phyloP scores from a whole-genome alignment of 1,140 invertebrate genomes.

The Dufourea novaeangliae region DNA sequence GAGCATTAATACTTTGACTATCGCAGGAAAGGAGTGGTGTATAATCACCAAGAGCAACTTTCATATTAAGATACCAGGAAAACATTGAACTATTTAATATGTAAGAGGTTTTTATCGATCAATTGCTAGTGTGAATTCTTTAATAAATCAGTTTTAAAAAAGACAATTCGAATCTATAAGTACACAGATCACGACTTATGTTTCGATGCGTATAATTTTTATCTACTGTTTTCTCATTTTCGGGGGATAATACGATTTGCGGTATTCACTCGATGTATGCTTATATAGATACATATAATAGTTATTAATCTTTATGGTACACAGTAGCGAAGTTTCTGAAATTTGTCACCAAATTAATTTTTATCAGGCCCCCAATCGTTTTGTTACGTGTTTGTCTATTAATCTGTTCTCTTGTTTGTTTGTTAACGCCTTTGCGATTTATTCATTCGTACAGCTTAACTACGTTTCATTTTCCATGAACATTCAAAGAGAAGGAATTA shows the following conservation, averaged over 20 bases:
- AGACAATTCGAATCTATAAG: neutral
- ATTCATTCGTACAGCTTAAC: neutral
- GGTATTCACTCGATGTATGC: neutral
- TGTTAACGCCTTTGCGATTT: no score
- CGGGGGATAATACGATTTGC: neutral
- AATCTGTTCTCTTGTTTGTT: no score
- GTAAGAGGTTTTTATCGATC: constrained; percentile 79
- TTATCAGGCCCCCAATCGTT: no score
- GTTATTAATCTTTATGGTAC: neutral
- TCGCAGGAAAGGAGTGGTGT: constrained; percentile 64
- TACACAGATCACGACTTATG: neutral
- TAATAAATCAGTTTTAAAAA: constrained; percentile 77
- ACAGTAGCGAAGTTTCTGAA: neutral
- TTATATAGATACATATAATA: neutral
- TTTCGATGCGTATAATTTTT: neutral
- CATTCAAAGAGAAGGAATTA: neutral
- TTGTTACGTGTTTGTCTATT: no score
- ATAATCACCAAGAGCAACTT: constrained; percentile 60
- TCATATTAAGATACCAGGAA: constrained; percentile 52
- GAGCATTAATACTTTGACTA: constrained; percentile 64
- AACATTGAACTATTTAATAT: constrained; percentile 77
- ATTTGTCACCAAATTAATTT: neutral
- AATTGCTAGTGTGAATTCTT: constrained; percentile 80
- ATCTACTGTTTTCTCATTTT: neutral
- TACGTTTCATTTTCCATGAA: neutral